These are phyloP conservation scores for Sebastes iracundus DNA, from an alignment of 2,797 vertebrate genomes.

Conservation along the genomic window DNA sequence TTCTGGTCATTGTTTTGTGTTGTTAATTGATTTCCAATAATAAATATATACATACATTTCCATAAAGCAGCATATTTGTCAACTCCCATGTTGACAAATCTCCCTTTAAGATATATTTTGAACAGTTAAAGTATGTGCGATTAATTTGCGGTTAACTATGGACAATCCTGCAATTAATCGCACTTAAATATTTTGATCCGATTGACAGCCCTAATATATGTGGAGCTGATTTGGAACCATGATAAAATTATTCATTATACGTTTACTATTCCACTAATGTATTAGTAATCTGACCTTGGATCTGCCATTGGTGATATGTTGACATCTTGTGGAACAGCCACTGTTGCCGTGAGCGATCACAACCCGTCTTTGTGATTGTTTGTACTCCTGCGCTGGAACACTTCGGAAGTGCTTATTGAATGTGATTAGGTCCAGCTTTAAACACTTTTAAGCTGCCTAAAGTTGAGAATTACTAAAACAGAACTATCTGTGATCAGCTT, in stretches of 20 bases:
- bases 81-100: no score
- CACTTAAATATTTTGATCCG: no score
- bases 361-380: not conserved
- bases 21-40: no score
- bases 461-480: not conserved
- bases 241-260: not conserved
- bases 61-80: no score
- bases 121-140: no score
- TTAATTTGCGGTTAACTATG: no score
- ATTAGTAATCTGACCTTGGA: not conserved
- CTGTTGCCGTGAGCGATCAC: fast-evolving
- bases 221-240: not conserved
- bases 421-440: not conserved
- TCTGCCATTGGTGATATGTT: not conserved
- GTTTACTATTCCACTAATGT: not conserved
- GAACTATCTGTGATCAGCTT: not conserved
- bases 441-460: not conserved
- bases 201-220: fast-evolving
- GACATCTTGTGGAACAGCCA: not conserved
- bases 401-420: not conserved
- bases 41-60: no score
- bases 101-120: no score
- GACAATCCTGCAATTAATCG: no score
- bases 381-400: not conserved
- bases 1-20: no score